phyloP scores from a whole-genome alignment of 2,888 invertebrate species.

The Patella depressa region DNA sequence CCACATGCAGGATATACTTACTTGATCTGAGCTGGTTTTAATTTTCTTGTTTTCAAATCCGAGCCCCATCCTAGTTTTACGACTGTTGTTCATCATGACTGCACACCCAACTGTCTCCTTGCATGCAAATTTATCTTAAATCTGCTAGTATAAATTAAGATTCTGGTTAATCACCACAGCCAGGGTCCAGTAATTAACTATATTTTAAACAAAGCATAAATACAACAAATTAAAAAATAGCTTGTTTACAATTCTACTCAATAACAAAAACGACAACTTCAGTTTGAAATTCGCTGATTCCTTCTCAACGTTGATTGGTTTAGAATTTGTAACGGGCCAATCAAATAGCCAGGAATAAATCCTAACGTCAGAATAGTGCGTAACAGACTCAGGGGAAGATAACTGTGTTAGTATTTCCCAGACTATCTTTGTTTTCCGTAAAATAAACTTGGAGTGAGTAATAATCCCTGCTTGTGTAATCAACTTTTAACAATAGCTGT shows the following conservation, averaged over 20 bases:
- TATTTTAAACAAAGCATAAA: background rate
- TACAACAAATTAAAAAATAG: background rate
- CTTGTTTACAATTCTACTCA: constrained; percentile 1
- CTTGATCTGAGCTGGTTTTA: background rate
- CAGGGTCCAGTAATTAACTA: background rate
- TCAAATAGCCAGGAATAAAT: background rate
- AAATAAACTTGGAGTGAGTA: too few relatives aligned
- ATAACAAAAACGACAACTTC: background rate
- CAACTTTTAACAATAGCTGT: too few relatives aligned
- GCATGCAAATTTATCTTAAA: background rate
- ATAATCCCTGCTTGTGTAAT: too few relatives aligned
- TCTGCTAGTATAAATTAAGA: background rate
- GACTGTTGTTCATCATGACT: background rate
- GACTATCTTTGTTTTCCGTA: too few relatives aligned
- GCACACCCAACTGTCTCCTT: background rate
- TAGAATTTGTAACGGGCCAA: background rate
- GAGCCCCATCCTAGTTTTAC: background rate
- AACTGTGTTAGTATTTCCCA: background rate
- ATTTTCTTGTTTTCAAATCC: background rate
- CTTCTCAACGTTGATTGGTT: background rate
- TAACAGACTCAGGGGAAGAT: background rate
- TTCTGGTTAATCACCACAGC: background rate
- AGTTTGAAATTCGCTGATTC: constrained; percentile 7
- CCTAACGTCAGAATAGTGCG: background rate
- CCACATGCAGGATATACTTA: background rate